Conservation (phyloP, 2,113 vertebrate species). For the Excalfactoria chinensis region DNA sequence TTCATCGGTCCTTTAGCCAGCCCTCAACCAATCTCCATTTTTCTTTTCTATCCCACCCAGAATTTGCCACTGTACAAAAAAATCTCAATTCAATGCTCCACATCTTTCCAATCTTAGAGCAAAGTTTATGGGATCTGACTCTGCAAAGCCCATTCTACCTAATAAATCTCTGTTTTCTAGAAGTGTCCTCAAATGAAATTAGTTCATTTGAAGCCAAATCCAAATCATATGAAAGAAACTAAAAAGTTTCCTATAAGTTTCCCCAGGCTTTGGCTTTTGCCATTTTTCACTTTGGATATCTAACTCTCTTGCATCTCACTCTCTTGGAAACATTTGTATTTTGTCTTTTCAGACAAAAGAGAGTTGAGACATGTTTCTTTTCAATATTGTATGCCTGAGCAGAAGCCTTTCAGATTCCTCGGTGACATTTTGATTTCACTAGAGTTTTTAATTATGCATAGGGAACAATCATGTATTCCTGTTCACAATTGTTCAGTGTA, state of each 20-base stretch:
- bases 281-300: neutral
- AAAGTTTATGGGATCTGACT: neutral
- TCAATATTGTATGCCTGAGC: neutral
- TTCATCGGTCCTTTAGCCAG: neutral
- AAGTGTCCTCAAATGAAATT: neutral
- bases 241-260: neutral
- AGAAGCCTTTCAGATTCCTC: neutral
- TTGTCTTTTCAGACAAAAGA: neutral
- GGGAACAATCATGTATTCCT: neutral
- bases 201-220: neutral
- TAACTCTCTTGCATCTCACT: neutral
- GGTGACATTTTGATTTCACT: neutral
- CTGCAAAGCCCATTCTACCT: neutral
- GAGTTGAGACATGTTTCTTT: neutral
- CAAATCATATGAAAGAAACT: neutral
- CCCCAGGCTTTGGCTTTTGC: rapidly evolving
- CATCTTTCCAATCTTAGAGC: neutral
- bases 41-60: neutral
- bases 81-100: neutral
- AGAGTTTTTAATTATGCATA: neutral
- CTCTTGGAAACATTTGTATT: neutral
- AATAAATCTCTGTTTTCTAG: neutral
- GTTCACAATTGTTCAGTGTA: neutral
- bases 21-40: neutral
- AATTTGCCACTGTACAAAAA: neutral